Percentiles rank a stretch among this genome's conserved stretches.
Evolutionary conservation across 1,140 invertebrate species (phyloP).

Genomic region (Brachionus rotundiformis): DNA sequence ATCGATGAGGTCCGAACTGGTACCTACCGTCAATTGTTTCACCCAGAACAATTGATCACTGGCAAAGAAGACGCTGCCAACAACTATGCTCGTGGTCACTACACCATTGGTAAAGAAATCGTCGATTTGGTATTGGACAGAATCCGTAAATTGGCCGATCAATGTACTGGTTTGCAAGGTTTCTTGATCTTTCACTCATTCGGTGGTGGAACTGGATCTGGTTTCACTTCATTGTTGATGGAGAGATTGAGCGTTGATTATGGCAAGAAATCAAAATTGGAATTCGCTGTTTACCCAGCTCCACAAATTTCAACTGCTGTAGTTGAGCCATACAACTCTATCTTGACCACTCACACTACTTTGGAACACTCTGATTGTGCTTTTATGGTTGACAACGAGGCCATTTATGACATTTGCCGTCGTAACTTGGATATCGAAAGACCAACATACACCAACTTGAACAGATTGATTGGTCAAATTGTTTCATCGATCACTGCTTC

Average conservation of each 20-base stretch:
- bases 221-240: constrained; percentile 85
- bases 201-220: constrained; percentile 77
- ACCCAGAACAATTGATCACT: constrained; percentile 59
- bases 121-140: constrained; percentile 57
- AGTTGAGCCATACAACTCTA: constrained; percentile 66
- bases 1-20: constrained; percentile 80
- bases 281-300: constrained; percentile 60
- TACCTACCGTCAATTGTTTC: constrained; percentile 68
- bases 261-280: constrained; percentile 57
- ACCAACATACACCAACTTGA: constrained; percentile 80
- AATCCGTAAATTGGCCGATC: constrained; percentile 67
- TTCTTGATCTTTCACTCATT: constrained; percentile 71
- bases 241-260: constrained; percentile 80
- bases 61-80: constrained; percentile 58
- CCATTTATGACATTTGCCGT: constrained; percentile 78
- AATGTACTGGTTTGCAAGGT: constrained; percentile 81
- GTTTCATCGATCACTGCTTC: constrained; percentile 69
- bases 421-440: constrained; percentile 72
- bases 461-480: constrained; percentile 76
- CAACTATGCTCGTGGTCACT: constrained; percentile 68
- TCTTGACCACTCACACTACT: constrained; percentile 62
- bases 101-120: constrained; percentile 70
- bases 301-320: constrained; percentile 64
- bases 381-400: constrained; percentile 81
- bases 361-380: constrained; percentile 62